Evolutionary conservation across 2,113 vertebrate genomes (phyloP).

Genomic region (Papio anubis): DNA sequence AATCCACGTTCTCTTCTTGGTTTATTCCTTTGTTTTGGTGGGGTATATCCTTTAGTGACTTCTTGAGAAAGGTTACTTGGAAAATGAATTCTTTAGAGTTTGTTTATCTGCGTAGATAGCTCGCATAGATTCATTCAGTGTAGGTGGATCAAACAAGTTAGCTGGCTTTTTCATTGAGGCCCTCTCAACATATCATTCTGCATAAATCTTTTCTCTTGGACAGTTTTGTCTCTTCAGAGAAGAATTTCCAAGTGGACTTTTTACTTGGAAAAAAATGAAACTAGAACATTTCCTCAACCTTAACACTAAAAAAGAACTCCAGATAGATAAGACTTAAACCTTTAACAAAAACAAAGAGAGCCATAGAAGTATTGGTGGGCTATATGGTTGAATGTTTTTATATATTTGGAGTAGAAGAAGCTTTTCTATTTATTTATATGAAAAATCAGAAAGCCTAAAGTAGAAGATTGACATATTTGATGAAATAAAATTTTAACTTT

Average conservation of each 20-base stretch:
- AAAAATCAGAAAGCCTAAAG: conserved; percentile 14
- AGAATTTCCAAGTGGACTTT: not conserved
- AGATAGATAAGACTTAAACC: not conserved
- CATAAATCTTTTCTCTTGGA: not conserved
- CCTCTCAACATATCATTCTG: not conserved
- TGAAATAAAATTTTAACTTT: conserved; percentile 10
- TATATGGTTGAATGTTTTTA: not conserved
- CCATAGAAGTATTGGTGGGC: not conserved
- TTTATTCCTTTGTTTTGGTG: not conserved
- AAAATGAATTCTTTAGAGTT: not conserved
- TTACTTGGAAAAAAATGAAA: not conserved
- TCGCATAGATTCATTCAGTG: not conserved
- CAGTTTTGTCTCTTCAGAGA: not conserved
- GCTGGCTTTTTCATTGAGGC: not conserved
- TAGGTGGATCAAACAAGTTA: not conserved
- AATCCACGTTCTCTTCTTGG: not conserved
- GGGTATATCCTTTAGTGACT: not conserved
- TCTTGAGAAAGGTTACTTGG: not conserved
- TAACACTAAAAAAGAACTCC: not conserved
- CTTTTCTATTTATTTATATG: not conserved
- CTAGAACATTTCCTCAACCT: not conserved
- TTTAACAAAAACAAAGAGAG: not conserved
- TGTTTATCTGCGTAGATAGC: not conserved
- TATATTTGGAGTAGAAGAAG: not conserved
- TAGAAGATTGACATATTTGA: not conserved